Evolutionary conservation across 2,888 invertebrate genomes (phyloP), one percentile per base, ranked within the genome.

Genomic region (Hydrotaea diabolus): DNA sequence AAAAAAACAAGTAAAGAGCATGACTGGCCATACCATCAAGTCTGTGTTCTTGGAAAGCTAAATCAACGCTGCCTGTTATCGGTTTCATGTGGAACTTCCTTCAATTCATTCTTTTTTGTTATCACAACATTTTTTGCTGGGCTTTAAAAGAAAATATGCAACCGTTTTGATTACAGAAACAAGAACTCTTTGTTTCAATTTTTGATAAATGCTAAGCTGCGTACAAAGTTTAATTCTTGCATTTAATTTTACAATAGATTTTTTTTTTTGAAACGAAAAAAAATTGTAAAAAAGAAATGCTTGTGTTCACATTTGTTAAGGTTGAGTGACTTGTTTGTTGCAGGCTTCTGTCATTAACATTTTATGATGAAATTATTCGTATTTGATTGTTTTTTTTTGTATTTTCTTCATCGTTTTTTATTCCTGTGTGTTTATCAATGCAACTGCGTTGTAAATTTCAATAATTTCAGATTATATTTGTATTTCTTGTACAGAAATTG

Each of bases 381-480:
- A 21, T 5, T 19, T n/a, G 13, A 11, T 72, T 66, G 21, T 69
- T 71, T 11, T 72, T 53, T 55, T 19, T 21, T 73, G 17, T 73
- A n/a, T n/a, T n/a, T n/a, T n/a, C n/a, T n/a, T n/a, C n/a, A n/a
- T 72, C 8, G 8, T 49, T 21, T 69, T 46, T 46, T 69, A 9
- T 7, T 49, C 15, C 19, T 69, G 21, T 23, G 23, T 69, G 23
- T 49, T n/a, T 49, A 71, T 71, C 49, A 71, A 31, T 26, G 53
- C 53, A 71, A 71, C 31, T 53, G 53, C 71, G 71, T 53, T 71
- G 15, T 71, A 43, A 19, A n/a, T n/a, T n/a, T n/a, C n/a, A n/a
- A 49, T 71, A 26, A 53, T 69, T 39, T 39, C 39, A 11, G 7
- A 43, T 69, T 69, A n/a, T n/a, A n/a, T n/a, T 31, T 26, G 26